Evolutionary conservation across 2,797 vertebrate genomes (phyloP).

Genomic region (Aphelocoma californica): DNA sequence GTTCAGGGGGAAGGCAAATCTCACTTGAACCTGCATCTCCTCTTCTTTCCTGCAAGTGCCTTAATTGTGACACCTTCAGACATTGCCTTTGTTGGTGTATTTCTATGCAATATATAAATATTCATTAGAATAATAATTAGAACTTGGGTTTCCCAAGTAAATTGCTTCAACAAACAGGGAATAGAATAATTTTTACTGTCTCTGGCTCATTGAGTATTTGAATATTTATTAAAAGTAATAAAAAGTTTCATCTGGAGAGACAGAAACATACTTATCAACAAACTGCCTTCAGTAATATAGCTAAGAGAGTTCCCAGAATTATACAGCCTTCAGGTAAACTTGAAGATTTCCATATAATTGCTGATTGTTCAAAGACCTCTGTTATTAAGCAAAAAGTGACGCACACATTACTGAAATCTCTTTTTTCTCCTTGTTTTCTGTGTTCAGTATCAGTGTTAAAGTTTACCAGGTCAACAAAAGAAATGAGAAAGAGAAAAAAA

Average conservation of each 20-base stretch:
- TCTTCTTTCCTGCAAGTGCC: not conserved
- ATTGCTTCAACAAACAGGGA: not conserved
- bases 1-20: not conserved
- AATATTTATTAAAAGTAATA: conserved; percentile 33
- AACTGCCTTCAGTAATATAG: not conserved
- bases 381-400: not conserved
- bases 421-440: not conserved
- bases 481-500: not conserved
- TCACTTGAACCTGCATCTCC: not conserved
- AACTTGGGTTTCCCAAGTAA: not conserved
- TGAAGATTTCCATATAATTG: not conserved
- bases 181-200: not conserved
- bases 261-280: not conserved
- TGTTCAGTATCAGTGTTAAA: not conserved
- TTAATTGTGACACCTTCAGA: not conserved
- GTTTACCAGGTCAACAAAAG: not conserved
- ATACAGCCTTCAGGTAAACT: not conserved
- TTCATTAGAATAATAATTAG: conserved; percentile 7
- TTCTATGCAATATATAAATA: not conserved
- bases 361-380: not conserved
- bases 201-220: not conserved
- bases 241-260: not conserved
- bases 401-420: rapidly evolving
- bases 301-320: not conserved
- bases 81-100: not conserved